A percentile compares a stretch with the other conserved stretches of the same genome.
phyloP scores from a whole-genome alignment of 2,888 invertebrate genomes.

The Rapana venosa region DNA sequence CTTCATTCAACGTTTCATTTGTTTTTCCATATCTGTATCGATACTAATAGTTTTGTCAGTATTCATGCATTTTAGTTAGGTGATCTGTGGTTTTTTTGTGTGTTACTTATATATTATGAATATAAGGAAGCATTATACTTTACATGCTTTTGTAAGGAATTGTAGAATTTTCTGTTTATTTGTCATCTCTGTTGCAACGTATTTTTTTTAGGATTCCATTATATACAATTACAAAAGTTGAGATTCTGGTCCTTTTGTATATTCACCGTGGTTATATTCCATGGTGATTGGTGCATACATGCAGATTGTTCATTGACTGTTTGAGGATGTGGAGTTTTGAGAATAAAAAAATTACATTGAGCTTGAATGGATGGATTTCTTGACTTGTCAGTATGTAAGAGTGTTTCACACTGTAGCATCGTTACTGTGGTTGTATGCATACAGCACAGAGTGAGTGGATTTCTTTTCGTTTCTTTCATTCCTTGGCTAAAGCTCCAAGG shows the following conservation, averaged over 20 bases:
- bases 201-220: neutral
- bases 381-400: neutral
- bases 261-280: neutral
- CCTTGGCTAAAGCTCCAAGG: too few relatives aligned
- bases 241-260: constrained; percentile 14
- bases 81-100: neutral
- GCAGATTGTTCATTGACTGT: constrained; percentile 26
- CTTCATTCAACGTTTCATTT: neutral
- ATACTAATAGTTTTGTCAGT: neutral
- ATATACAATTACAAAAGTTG: neutral
- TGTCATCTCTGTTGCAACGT: neutral
- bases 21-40: neutral
- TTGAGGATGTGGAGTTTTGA: constrained; percentile 26
- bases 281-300: constrained; percentile 21
- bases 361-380: neutral
- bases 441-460: too few relatives aligned
- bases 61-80: neutral
- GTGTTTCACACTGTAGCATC: too few relatives aligned
- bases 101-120: neutral
- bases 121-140: neutral
- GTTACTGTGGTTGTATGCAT: too few relatives aligned
- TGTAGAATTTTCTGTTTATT: neutral
- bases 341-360: constrained; percentile 27
- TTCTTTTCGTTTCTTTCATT: too few relatives aligned
- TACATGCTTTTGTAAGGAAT: neutral